Conservation (phyloP, 2,113 vertebrate genomes). For the Climacteris rufus region DNA sequence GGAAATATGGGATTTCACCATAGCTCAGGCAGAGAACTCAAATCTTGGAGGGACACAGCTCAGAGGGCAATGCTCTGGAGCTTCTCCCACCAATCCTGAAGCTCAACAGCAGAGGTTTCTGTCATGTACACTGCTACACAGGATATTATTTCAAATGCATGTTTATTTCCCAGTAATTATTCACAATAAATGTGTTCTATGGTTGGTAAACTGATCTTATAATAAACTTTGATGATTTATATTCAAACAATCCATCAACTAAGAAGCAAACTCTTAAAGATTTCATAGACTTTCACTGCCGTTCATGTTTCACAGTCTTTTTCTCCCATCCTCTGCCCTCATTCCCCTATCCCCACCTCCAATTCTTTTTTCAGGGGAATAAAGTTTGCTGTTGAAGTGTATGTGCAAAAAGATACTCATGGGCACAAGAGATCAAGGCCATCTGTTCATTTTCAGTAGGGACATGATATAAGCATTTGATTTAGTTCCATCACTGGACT, state of each 20-base stretch:
- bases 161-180: background rate
- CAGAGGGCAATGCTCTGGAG: no score
- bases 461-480: background rate
- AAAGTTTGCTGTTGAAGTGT: background rate
- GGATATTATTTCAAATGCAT: background rate
- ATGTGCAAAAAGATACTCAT: background rate
- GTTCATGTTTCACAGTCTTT: background rate
- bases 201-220: background rate
- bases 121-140: no score
- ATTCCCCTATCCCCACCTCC: rapidly evolving
- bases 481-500: constrained; percentile 16
- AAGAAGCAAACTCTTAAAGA: background rate
- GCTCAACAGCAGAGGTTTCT: no score
- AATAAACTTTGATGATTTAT: background rate
- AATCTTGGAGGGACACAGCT: no score
- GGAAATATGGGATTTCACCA: no score
- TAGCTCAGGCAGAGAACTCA: no score
- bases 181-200: background rate
- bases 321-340: background rate
- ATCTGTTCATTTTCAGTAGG: constrained; percentile 26
- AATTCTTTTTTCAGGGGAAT: background rate
- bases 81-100: no score
- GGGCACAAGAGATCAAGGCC: background rate
- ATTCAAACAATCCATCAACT: background rate
- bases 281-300: background rate